phyloP scores from a whole-genome alignment of 2,888 invertebrate species.

The Drosophila barbarae region DNA sequence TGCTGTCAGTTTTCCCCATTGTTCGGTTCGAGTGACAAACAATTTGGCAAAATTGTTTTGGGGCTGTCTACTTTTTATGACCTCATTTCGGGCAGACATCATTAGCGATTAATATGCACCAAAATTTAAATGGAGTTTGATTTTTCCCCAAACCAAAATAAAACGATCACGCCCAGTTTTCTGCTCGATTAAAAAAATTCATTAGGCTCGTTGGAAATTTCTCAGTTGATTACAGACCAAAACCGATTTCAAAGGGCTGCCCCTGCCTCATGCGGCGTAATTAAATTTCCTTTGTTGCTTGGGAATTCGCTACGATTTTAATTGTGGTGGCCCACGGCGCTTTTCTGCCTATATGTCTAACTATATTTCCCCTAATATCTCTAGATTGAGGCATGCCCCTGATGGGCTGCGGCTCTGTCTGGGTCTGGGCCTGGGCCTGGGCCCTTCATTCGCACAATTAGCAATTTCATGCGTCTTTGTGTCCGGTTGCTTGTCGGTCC shows the following conservation, averaged over 20 bases:
- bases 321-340: slow-evolving; percentile 64
- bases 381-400: slow-evolving; percentile 14
- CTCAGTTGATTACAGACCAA: slow-evolving; percentile 66
- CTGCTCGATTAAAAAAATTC: slow-evolving; percentile 62
- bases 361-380: slow-evolving; percentile 19
- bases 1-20: slow-evolving; percentile 44
- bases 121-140: slow-evolving; percentile 38
- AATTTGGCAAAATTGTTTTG: slow-evolving; percentile 24
- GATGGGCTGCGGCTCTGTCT: slow-evolving; percentile 10
- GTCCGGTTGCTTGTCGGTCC: slow-evolving; percentile 9
- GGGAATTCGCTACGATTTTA: slow-evolving; percentile 71
- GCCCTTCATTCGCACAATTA: slow-evolving; percentile 70
- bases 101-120: slow-evolving; percentile 45
- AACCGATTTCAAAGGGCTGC: slow-evolving; percentile 53
- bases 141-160: slow-evolving; percentile 36
- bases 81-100: slow-evolving; percentile 57
- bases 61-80: slow-evolving; percentile 30
- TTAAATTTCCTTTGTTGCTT: slow-evolving; percentile 71
- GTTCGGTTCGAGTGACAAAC: slow-evolving; percentile 27
- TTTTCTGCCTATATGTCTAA: slow-evolving; percentile 36
- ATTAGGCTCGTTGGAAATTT: slow-evolving; percentile 58
- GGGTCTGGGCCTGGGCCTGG: slow-evolving; percentile 30
- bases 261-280: slow-evolving; percentile 67
- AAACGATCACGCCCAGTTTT: slow-evolving; percentile 60
- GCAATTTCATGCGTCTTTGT: slow-evolving; percentile 67